Conservation (phyloP, 1,140 invertebrate species). For the Drosophila lacteicornis region DNA sequence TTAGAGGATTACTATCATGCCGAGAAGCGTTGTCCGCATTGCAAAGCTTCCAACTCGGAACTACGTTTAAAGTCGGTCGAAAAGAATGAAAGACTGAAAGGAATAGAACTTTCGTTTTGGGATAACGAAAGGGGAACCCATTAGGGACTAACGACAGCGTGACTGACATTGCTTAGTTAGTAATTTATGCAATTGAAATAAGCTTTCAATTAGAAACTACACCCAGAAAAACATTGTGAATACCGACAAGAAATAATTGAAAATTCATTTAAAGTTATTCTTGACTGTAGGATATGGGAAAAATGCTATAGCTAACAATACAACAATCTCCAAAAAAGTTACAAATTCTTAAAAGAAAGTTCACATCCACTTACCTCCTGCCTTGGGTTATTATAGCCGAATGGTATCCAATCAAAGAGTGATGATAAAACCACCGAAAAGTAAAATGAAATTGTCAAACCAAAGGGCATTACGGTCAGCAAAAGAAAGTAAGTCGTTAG, state of each 20-base stretch:
- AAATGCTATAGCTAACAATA: too few relatives aligned
- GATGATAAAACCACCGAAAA: neutral
- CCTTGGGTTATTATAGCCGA: neutral
- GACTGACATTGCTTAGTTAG: neutral
- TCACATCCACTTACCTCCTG: neutral
- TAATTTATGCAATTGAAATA: neutral
- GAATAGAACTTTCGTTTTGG: too few relatives aligned
- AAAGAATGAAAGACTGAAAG: neutral
- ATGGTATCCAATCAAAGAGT: neutral
- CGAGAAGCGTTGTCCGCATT: neutral
- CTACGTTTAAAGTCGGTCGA: neutral
- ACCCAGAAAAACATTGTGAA: neutral
- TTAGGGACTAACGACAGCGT: neutral
- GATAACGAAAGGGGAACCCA: neutral
- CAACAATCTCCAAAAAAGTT: too few relatives aligned
- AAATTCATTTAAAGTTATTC: too few relatives aligned
- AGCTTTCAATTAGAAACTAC: too few relatives aligned
- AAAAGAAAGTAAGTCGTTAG: neutral
- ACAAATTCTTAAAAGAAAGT: too few relatives aligned
- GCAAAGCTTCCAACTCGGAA: neutral
- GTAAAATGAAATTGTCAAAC: rapidly evolving
- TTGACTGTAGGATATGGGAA: too few relatives aligned
- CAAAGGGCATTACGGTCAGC: neutral
- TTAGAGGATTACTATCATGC: neutral
- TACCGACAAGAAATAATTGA: neutral